Conservation (phyloP, 1,140 invertebrate species). For the Sweltsa coloradensis region DNA sequence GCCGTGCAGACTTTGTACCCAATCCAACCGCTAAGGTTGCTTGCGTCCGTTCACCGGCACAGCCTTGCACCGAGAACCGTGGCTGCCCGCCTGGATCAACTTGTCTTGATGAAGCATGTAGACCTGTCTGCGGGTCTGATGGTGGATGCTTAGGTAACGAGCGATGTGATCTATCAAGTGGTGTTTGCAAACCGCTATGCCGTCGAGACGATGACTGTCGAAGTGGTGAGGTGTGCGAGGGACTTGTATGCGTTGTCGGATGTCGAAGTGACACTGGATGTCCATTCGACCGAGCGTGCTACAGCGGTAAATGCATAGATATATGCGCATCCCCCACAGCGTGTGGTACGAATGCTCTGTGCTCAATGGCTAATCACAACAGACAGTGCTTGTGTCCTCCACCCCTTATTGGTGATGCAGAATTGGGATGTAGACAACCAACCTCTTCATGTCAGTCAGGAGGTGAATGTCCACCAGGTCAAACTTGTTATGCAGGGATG, state of each 20-base stretch:
- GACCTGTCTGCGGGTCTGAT: constrained; percentile 60
- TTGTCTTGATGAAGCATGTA: constrained; percentile 58
- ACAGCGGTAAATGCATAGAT: constrained; percentile 63
- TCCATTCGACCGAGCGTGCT: constrained; percentile 49
- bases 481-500: constrained; percentile 56
- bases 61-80: constrained; percentile 54
- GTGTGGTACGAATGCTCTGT: constrained; percentile 74
- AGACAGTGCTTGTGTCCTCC: constrained; percentile 60
- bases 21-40: constrained; percentile 66
- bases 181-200: constrained; percentile 58
- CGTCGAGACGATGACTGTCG: constrained; percentile 66
- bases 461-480: constrained; percentile 49
- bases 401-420: constrained; percentile 59
- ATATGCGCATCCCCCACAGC: constrained; percentile 57
- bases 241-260: constrained; percentile 59
- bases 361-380: constrained; percentile 51
- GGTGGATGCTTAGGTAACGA: constrained; percentile 68
- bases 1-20: constrained; percentile 61
- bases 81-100: constrained; percentile 54
- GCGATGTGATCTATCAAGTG: constrained; percentile 40
- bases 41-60: constrained; percentile 61
- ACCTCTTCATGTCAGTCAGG: constrained; percentile 45
- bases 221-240: constrained; percentile 71
- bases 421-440: constrained; percentile 54
- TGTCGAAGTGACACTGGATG: constrained; percentile 74